Percentiles rank a stretch among this genome's conserved stretches.
Conservation (phyloP, 2,113 vertebrate genomes). For the Tenebrosternarchus preto region DNA sequence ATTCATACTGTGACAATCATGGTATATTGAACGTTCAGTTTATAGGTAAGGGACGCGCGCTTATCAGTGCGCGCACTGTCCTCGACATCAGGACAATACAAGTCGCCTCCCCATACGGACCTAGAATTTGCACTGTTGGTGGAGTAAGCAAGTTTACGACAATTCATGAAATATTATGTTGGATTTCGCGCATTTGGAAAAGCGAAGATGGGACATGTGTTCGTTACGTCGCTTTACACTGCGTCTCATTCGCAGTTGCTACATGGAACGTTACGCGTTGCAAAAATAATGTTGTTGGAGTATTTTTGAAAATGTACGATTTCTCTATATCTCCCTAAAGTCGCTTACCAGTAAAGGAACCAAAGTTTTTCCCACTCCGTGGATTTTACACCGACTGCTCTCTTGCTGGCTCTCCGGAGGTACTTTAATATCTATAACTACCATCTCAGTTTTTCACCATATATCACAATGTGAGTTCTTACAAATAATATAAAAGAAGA, state of each 20-base stretch:
- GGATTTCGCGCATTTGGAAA: neutral
- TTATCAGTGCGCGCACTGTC: neutral
- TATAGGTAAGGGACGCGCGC: slow-evolving; percentile 12
- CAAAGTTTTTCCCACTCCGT: slow-evolving; percentile 33
- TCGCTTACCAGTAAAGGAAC: slow-evolving; percentile 28
- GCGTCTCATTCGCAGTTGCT: slow-evolving; percentile 19
- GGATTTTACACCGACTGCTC: slow-evolving; percentile 4
- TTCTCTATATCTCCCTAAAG: neutral
- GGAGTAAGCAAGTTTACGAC: neutral
- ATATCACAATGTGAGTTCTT: neutral
- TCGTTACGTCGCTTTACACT: neutral
- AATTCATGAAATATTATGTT: too few species aligned
- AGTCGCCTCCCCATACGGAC: neutral
- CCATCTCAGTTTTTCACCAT: slow-evolving; percentile 9
- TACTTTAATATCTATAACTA: slow-evolving; percentile 38
- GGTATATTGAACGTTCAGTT: slow-evolving; percentile 26
- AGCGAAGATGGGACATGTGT: neutral
- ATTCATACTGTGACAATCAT: slow-evolving; percentile 18
- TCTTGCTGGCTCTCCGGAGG: slow-evolving; percentile 25
- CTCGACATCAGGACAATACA: neutral
- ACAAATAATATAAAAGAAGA: neutral
- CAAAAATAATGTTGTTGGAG: slow-evolving; percentile 22
- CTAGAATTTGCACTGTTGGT: neutral
- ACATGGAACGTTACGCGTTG: slow-evolving; percentile 16
- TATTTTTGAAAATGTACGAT: slow-evolving; percentile 37